These are phyloP conservation scores for Anguilla japonica DNA, from an alignment of 2,113 vertebrate genomes.

Conservation along the genomic window DNA sequence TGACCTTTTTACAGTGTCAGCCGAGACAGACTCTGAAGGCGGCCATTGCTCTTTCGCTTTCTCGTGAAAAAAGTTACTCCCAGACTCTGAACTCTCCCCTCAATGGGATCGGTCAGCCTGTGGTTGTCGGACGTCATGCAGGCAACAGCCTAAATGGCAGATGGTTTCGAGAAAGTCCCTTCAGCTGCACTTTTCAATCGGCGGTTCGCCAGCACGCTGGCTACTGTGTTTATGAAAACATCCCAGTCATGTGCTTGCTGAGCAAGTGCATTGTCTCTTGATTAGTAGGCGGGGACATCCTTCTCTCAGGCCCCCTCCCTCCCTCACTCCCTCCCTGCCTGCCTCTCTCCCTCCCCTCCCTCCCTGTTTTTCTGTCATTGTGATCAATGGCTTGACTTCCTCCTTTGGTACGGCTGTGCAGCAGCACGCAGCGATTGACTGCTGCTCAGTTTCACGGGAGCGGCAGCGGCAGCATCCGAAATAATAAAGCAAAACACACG, in stretches of 20 bases:
- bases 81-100: background rate
- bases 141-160: background rate
- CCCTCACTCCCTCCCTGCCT: background rate
- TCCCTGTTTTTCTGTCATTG: background rate
- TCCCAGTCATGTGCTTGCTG: constrained; percentile 27
- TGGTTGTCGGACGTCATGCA: background rate
- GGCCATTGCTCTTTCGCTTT: background rate
- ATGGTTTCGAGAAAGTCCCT: constrained; percentile 3
- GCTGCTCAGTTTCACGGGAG: constrained; percentile 3
- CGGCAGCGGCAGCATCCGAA: background rate
- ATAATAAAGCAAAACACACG: background rate
- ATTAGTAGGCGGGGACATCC: constrained; percentile 22
- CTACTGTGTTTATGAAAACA: constrained; percentile 16
- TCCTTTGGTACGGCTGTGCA: constrained; percentile 15
- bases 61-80: background rate
- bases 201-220: background rate
- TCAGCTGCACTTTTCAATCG: background rate
- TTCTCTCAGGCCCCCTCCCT: constrained; percentile 14
- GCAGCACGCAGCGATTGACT: constrained; percentile 8
- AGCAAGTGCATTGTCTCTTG: constrained; percentile 31
- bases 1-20: background rate
- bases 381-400: constrained; percentile 36
- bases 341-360: background rate
- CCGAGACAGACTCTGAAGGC: background rate
- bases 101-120: background rate